These are phyloP conservation scores for Drosophila formosana DNA, from an alignment of 2,888 invertebrate genomes.

Conservation along the genomic window DNA sequence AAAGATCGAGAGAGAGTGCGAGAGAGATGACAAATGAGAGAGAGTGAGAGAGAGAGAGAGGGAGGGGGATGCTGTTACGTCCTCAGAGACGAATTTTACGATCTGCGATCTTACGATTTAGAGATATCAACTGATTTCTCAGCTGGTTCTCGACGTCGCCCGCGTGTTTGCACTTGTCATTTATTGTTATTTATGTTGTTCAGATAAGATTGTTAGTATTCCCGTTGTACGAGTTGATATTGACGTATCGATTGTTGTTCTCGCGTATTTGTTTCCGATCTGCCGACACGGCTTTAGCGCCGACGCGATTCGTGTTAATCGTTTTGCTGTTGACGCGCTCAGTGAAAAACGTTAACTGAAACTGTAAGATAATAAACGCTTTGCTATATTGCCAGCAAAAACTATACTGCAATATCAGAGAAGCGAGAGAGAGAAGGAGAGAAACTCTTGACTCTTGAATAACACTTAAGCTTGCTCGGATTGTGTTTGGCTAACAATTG, in stretches of 20 bases:
- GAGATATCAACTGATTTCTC: constrained; percentile 39
- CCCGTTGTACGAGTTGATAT: constrained; percentile 9
- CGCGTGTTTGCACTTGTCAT: constrained; percentile 38
- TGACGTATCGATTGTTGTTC: constrained; percentile 33
- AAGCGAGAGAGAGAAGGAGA: constrained; percentile 3
- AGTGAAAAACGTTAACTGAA: constrained; percentile 67
- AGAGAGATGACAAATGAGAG: background rate
- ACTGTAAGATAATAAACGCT: constrained; percentile 63
- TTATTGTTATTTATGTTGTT: constrained; percentile 66
- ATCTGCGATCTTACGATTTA: constrained; percentile 10
- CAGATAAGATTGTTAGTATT: constrained; percentile 59
- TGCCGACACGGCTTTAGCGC: constrained; percentile 39
- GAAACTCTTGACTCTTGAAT: constrained; percentile 15
- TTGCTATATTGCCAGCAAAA: constrained; percentile 47
- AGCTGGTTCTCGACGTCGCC: constrained; percentile 14
- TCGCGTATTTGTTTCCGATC: constrained; percentile 58
- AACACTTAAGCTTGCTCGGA: constrained; percentile 30
- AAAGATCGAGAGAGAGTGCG: background rate
- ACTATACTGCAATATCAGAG: constrained; percentile 32
- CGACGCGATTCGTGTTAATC: constrained; percentile 13
- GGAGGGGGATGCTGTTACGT: constrained; percentile 21
- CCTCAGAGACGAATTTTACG: constrained; percentile 20
- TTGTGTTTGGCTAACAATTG: constrained; percentile 26
- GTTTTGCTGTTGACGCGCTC: constrained; percentile 50
- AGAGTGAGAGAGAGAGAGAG: no score